Evolutionary conservation across 2,113 vertebrate genomes (phyloP).

Genomic region (Colaptes auratus): DNA sequence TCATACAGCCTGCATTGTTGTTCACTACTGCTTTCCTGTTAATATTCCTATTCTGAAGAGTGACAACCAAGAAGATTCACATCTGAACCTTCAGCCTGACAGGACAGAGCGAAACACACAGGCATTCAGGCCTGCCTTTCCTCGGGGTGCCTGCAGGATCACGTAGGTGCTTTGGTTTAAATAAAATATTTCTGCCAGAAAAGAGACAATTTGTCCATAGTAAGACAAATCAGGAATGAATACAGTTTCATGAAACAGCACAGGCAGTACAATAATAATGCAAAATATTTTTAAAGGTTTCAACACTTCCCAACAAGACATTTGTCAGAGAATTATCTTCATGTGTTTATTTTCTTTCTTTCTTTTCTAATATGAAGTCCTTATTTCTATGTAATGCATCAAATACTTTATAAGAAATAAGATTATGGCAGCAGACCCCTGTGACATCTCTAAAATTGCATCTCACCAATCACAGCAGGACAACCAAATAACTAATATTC

Average conservation of each 20-base stretch:
- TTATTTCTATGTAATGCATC: constrained; percentile 15
- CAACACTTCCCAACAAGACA: neutral
- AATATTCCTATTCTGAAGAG: neutral
- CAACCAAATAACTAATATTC: constrained; percentile 43
- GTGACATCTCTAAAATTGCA: constrained; percentile 48
- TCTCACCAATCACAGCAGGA: constrained; percentile 25
- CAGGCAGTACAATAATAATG: neutral
- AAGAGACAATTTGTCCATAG: neutral
- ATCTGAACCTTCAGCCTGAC: neutral
- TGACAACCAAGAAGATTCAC: neutral
- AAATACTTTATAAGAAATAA: constrained; percentile 54
- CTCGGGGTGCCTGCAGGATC: neutral
- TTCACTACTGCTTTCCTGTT: neutral
- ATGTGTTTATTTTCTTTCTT: neutral
- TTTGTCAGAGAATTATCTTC: neutral
- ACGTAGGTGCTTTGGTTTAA: neutral
- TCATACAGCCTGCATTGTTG: neutral
- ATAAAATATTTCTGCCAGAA: neutral
- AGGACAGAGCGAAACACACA: neutral
- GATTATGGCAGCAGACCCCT: constrained; percentile 42
- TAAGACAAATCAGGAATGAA: neutral
- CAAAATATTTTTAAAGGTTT: neutral
- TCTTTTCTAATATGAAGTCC: neutral
- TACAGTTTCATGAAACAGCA: neutral
- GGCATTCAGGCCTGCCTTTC: neutral